Evolutionary conservation across 2,888 invertebrate genomes (phyloP), one percentile per base, ranked within the genome.

Genomic region (Patella pellucida): DNA sequence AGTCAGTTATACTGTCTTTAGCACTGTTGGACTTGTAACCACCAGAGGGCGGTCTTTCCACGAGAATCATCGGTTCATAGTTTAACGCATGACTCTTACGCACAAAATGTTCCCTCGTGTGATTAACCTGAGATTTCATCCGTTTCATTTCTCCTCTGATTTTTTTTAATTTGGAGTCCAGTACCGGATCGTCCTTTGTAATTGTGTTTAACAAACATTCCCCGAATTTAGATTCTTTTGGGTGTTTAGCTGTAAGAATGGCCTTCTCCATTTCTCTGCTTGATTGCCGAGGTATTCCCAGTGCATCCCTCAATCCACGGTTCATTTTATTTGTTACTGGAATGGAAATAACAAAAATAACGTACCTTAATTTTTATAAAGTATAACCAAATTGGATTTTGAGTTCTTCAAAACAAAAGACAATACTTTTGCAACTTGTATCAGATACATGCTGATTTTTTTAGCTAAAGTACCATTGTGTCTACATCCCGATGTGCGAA

Each of bases 31-130:
- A 41, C 41, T 41, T 41, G 5, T 41, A 41, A 41, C 41, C 41
- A 41, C 41, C n/a, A 69, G 31, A 23, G 19, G 87, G 79, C 1
- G 86, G 84, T 31, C 88, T 78, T 76, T 87, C 86, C 9, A 88
- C 87, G 50, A 88, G 80, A 23, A 88, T 85, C 19, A 87, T 81
- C 1, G 88, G 88, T 52, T 88, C 87, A 70, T 85, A 83, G 78
- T 85, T 86, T 19, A 86, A 75, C 16, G 85, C 83, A 27, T 81
- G 78, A 68, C 82, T 85, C 11, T 76, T 81, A 70, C 81, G 80
- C 12, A 86, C 80, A 77, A 88, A 88, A 27, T 68, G 50, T 3
- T 19, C 19, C 12, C 16, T 15, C 11, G 23, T 23, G n/a, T 50
- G 41, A 67, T 31, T 51, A 3, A 73, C 73, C 69, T 81, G 80